phyloP scores from a whole-genome alignment of 2,888 invertebrate genomes.

The Lydus trimaculatus region DNA sequence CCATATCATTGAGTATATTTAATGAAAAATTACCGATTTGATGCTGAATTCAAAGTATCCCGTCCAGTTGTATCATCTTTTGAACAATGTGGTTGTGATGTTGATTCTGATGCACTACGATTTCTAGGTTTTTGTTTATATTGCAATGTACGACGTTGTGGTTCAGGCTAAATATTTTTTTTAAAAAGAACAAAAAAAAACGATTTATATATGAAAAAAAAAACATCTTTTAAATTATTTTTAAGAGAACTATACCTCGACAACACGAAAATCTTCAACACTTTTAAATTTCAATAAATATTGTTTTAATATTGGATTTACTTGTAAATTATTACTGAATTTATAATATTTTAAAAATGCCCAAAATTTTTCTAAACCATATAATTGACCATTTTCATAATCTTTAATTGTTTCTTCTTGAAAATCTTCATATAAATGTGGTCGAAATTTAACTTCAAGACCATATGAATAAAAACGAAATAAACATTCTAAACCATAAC shows the following conservation, averaged over 20 bases:
- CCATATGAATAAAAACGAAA: slow-evolving; percentile 99
- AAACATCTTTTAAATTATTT: background rate
- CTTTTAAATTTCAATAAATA: slow-evolving; percentile 82
- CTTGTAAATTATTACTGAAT: slow-evolving; percentile 75
- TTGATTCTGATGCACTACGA: slow-evolving; percentile 70
- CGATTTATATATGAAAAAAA: background rate
- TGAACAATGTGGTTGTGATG: slow-evolving; percentile 40
- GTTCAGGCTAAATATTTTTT: slow-evolving; percentile 62
- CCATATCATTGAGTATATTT: no score
- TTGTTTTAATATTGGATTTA: slow-evolving; percentile 75
- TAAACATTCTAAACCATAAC: slow-evolving; percentile 84
- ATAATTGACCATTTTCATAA: slow-evolving; percentile 91
- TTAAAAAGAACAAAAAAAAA: no score
- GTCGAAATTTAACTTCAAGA: slow-evolving; percentile 93
- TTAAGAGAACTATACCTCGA: slow-evolving; percentile 65
- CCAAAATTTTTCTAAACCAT: slow-evolving; percentile 99
- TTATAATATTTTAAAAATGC: slow-evolving; percentile 98
- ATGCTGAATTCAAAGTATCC: slow-evolving; percentile 20
- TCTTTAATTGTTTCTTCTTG: slow-evolving; percentile 91
- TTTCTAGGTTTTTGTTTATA: slow-evolving; percentile 66
- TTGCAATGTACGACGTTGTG: slow-evolving; percentile 54
- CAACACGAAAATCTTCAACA: slow-evolving; percentile 88
- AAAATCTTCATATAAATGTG: slow-evolving; percentile 95
- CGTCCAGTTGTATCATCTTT: slow-evolving; percentile 24
- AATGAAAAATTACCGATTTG: slow-evolving; percentile 46